Evolutionary conservation across 2,888 invertebrate species (phyloP).

Genomic region (Dimorphilus gyrociliatus): DNA sequence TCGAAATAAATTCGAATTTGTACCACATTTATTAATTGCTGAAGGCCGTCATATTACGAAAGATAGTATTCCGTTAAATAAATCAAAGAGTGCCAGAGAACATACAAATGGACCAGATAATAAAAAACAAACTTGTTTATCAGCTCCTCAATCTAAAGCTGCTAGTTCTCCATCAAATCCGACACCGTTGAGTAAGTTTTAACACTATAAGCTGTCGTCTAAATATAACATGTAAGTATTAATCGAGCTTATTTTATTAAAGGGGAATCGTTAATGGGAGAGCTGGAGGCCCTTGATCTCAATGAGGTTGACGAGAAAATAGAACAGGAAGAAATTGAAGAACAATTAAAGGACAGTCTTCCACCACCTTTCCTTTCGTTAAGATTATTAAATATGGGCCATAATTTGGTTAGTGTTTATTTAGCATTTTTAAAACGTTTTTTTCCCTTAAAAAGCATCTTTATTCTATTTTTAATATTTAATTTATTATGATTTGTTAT

Average conservation of each 20-base stretch:
- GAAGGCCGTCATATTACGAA: constrained; percentile 23
- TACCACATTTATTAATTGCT: constrained; percentile 28
- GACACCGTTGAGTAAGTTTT: constrained; percentile 5
- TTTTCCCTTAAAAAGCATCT: not conserved
- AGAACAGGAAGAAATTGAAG: constrained; percentile 3
- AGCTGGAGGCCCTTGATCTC: constrained; percentile 8
- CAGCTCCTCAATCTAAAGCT: not conserved
- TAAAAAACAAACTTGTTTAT: constrained; percentile 3
- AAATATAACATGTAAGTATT: not conserved
- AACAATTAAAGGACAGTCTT: constrained; percentile 1
- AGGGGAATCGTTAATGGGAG: constrained; percentile 1
- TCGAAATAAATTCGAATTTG: constrained; percentile 26
- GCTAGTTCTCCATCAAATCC: not conserved
- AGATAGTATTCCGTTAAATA: constrained; percentile 12
- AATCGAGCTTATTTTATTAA: not conserved
- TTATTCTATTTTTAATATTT: not conserved
- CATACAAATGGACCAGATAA: constrained; percentile 2
- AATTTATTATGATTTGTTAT: not conserved
- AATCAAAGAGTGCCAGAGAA: constrained; percentile 3
- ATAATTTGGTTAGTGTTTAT: constrained; percentile 20
- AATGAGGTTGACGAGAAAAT: constrained; percentile 9
- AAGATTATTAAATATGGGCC: constrained; percentile 22
- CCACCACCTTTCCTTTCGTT: constrained; percentile 32
- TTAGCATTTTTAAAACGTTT: constrained; percentile 1
- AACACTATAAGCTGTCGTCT: constrained; percentile 1